A percentile compares a stretch with the other conserved stretches of the same genome.
Conservation (phyloP, 1,140 invertebrate species). For the Pinna nobilis region DNA sequence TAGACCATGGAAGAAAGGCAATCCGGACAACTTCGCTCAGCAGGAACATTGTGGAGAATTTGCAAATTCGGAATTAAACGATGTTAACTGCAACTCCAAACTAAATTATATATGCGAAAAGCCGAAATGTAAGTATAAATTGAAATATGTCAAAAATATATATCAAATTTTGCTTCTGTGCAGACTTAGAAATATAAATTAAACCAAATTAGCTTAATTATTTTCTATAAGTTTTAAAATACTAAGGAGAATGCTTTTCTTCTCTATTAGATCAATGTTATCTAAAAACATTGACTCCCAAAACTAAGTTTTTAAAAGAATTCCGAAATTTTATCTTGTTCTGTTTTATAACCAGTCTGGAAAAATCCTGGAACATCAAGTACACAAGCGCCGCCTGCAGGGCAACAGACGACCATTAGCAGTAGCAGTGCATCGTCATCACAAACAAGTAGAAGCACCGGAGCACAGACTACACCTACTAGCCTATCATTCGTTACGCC, state of each 20-base stretch:
- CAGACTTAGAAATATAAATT: no score
- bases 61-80: constrained; percentile 35
- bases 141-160: neutral
- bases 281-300: no score
- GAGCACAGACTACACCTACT: neutral
- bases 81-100: constrained; percentile 34
- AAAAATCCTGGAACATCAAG: neutral
- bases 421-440: neutral
- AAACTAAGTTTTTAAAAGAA: no score
- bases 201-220: no score
- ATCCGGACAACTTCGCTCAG: constrained; percentile 31
- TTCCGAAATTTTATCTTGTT: neutral
- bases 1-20: constrained; percentile 38
- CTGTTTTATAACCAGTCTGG: constrained; percentile 9
- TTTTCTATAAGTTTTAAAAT: no score
- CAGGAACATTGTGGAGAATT: constrained; percentile 44
- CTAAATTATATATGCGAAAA: constrained; percentile 42
- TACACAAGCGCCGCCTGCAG: constrained; percentile 6
- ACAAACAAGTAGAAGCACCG: neutral
- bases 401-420: neutral
- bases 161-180: neutral
- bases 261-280: no score
- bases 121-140: constrained; percentile 37
- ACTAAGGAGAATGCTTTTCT: no score
- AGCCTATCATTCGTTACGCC: neutral